Base-by-base conservation (phyloP, 1,140 invertebrate genomes). In the Heliconius nattereri region DNA sequence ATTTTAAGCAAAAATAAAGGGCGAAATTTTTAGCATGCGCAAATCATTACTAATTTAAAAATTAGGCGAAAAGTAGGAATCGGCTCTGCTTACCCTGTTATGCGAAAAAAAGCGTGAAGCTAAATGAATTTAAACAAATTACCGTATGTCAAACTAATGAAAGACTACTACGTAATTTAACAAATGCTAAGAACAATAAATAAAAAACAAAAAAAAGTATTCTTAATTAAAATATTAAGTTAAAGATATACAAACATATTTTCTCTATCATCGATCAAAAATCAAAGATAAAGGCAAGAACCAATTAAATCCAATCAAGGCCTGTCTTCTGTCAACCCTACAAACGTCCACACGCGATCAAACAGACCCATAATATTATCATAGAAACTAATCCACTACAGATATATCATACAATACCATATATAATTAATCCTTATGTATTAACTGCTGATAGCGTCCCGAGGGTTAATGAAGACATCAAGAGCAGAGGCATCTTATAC, bases 381-480 rank as follows among this genome's bases (percentile, higher is more conserved):
- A 60, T 60, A 60, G 23, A 66, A 66, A 66, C 60, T 66, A 66
- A 66, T 66, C 60, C 60, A 66, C 60, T 66, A 16, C 60, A 75
- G 11, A 73, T 74, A 54, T 32, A 35, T 26, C 49, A 80, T 49
- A 75, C 84, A 83, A 85, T 84, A 80, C 82, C 81, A 81, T 81
- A 77, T 76, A 70, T 86, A 86, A 87, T 87, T 87, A 87, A 85
- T 79, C 80, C 83, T 80, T 77, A 66, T 9, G 60, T 66, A 66
- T 66, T 66, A 85, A 81, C 79, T 82, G 83, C 81, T 82, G 85
- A 88, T 88, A 89, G 78, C 81, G 78, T 86, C 82, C 78, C 79
- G 83, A 85, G 85, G 86, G 86, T 90, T 86, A 86, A 90, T 89
- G 84, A 84, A 88, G 84, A 84, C 83, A 90, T 90, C 89, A 89